phyloP scores from a whole-genome alignment of 2,888 invertebrate genomes.

The Iselma pallidipennis region DNA sequence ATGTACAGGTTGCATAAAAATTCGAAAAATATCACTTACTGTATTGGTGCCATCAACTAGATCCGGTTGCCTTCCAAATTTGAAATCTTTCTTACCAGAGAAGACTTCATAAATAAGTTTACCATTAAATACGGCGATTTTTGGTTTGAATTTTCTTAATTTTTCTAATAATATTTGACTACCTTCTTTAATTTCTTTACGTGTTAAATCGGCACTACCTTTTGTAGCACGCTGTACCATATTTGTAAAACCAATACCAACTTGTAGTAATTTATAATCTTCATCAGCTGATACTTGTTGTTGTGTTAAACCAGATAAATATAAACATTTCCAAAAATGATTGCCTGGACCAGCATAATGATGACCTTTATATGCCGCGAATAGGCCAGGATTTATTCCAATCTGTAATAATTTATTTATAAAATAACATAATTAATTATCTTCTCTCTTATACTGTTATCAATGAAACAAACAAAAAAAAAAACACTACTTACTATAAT shows the following conservation, averaged over 20 bases:
- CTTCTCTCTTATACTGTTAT: background rate
- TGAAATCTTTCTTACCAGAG: constrained; percentile 96
- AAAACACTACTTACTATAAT: constrained; percentile 86
- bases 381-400: constrained; percentile 96
- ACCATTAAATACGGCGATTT: constrained; percentile 98
- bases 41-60: constrained; percentile 92
- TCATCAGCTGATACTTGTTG: constrained; percentile 97
- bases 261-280: constrained; percentile 89
- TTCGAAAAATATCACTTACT: constrained; percentile 62
- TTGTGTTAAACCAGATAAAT: constrained; percentile 89
- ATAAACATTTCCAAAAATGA: constrained; percentile 99
- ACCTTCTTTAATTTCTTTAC: constrained; percentile 93
- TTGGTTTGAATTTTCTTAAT: constrained; percentile 88
- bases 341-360: constrained; percentile 99
- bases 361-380: constrained; percentile 97
- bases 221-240: constrained; percentile 95
- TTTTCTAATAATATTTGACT: constrained; percentile 88
- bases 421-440: constrained; percentile 9
- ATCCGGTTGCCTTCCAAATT: constrained; percentile 94
- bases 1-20: background rate
- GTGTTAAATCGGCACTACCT: constrained; percentile 92
- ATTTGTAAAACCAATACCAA: constrained; percentile 97
- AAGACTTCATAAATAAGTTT: constrained; percentile 98
- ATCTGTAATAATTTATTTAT: constrained; percentile 66
- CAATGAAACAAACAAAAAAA: background rate